A percentile compares a stretch with the other conserved stretches of the same genome.
phyloP scores from a whole-genome alignment of 2,113 vertebrate species.

The Lycaon pictus region DNA sequence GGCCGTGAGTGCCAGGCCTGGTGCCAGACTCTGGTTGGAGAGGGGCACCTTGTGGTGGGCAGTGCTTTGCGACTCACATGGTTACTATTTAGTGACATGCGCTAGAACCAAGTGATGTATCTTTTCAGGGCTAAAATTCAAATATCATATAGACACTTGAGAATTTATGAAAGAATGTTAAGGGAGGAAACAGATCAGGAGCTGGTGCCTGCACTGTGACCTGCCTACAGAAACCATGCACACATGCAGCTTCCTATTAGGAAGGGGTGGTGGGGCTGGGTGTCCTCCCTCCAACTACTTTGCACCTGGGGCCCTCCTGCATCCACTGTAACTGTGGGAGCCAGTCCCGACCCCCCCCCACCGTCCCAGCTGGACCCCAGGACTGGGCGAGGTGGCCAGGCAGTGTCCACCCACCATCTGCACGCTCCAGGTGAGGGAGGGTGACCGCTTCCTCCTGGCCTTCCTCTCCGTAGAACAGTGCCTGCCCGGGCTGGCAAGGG shows the following conservation, averaged over 20 bases:
- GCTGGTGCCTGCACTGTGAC: background rate
- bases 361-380: background rate
- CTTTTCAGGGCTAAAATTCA: background rate
- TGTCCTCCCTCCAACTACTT: background rate
- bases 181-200: background rate
- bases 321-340: rapidly evolving
- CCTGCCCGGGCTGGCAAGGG: background rate
- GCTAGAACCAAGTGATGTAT: background rate
- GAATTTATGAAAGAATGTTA: background rate
- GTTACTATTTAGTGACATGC: rapidly evolving
- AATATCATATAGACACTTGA: too few species aligned
- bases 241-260: rapidly evolving
- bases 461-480: slow-evolving; percentile 66
- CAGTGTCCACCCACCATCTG: slow-evolving; percentile 50
- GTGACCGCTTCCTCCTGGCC: slow-evolving; percentile 69
- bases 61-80: rapidly evolving
- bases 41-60: rapidly evolving
- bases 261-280: rapidly evolving
- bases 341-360: background rate
- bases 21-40: rapidly evolving
- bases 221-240: rapidly evolving
- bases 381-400: too few species aligned
- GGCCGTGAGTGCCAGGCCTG: rapidly evolving
- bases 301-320: rapidly evolving
- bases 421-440: slow-evolving; percentile 65